Conservation (phyloP, 2,797 vertebrate species). For the Neosalanx taihuensis region DNA sequence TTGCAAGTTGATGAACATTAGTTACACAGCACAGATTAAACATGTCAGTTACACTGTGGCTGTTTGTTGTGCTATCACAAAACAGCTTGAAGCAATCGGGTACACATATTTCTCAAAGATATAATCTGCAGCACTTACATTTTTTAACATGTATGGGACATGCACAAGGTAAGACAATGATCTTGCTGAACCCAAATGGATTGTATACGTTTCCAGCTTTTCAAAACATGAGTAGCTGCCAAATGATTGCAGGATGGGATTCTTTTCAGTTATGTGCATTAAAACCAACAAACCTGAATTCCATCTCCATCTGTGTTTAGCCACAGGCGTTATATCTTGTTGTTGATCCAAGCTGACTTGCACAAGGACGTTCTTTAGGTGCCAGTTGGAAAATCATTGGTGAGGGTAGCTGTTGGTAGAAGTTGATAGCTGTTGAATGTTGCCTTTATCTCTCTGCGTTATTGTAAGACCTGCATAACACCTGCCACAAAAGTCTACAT, state of each 20-base stretch:
- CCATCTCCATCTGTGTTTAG: slow-evolving; percentile 38
- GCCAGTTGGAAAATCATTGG: slow-evolving; percentile 60
- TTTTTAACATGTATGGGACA: slow-evolving; percentile 24
- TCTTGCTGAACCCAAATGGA: slow-evolving; percentile 10
- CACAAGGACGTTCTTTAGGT: slow-evolving; percentile 64
- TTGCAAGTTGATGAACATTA: no score
- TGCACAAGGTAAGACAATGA: slow-evolving; percentile 9
- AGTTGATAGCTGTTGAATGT: slow-evolving; percentile 23
- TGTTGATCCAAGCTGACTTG: slow-evolving; percentile 61
- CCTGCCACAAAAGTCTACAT: slow-evolving; percentile 49
- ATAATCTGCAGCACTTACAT: slow-evolving; percentile 1
- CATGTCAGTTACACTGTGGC: no score
- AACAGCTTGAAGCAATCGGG: background rate
- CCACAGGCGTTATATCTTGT: slow-evolving; percentile 66
- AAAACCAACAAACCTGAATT: slow-evolving; percentile 59
- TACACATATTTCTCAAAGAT: slow-evolving; percentile 4
- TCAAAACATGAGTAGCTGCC: slow-evolving; percentile 21
- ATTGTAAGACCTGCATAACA: slow-evolving; percentile 52
- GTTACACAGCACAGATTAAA: no score
- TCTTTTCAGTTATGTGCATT: slow-evolving; percentile 53
- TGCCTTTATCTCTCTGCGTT: slow-evolving; percentile 51
- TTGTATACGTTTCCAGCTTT: slow-evolving; percentile 28
- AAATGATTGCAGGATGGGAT: slow-evolving; percentile 40
- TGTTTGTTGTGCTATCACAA: slow-evolving; percentile 3
- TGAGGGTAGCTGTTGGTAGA: slow-evolving; percentile 48